A percentile compares a stretch with the other conserved stretches of the same genome.
These are phyloP conservation scores for Heliothis virescens DNA, from an alignment of 1,140 invertebrate genomes.

Conservation along the genomic window DNA sequence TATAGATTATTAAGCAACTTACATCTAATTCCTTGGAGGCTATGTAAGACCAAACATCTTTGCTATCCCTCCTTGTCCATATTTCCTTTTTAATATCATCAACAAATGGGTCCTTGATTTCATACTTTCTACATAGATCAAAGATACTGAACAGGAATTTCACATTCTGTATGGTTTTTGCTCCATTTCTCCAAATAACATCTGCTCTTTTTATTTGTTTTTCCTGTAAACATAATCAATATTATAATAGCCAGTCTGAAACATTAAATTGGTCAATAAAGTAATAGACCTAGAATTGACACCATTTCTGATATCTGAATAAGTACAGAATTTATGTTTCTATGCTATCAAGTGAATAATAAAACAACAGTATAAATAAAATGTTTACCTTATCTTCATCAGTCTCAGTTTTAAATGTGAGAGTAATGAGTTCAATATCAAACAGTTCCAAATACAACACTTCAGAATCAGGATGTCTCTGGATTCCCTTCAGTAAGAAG, in stretches of 20 bases:
- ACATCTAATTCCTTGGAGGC: conserved; percentile 77
- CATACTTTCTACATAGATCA: conserved; percentile 70
- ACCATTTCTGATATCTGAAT: no score
- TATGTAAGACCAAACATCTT: conserved; percentile 77
- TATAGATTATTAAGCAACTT: no score
- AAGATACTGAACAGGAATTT: conserved; percentile 71
- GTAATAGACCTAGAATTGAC: no score
- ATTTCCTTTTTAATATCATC: conserved; percentile 74
- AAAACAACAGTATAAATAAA: not conserved
- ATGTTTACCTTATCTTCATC: conserved; percentile 72
- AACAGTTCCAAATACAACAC: conserved; percentile 86
- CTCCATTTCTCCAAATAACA: conserved; percentile 77
- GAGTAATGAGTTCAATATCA: conserved; percentile 73
- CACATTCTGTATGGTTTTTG: conserved; percentile 67
- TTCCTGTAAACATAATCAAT: conserved; percentile 63
- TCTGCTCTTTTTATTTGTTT: conserved; percentile 75
- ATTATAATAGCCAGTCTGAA: not conserved
- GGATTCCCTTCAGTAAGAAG: conserved; percentile 89
- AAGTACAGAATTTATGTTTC: no score
- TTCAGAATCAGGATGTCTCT: conserved; percentile 88
- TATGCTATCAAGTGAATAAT: not conserved
- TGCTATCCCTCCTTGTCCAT: conserved; percentile 68
- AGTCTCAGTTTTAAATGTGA: conserved; percentile 63
- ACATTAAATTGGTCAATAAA: no score
- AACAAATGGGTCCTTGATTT: conserved; percentile 61